phyloP scores from a whole-genome alignment of 2,113 vertebrate genomes.

The Dipodomys stephensi region DNA sequence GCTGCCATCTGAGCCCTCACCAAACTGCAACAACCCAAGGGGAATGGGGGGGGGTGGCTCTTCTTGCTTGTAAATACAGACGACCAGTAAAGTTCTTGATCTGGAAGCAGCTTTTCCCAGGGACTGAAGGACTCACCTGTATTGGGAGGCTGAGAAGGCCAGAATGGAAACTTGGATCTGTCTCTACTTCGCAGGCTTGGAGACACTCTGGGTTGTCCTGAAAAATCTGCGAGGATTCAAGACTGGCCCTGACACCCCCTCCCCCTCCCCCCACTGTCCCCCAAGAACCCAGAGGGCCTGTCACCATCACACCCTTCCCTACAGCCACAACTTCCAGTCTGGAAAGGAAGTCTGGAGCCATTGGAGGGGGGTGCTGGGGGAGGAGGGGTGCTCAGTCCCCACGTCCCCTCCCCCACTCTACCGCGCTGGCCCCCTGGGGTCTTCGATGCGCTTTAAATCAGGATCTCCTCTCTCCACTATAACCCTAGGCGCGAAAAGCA shows the following conservation, averaged over 20 bases:
- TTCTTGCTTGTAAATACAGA: neutral
- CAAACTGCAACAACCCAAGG: neutral
- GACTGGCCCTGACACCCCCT: neutral
- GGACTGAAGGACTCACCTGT: neutral
- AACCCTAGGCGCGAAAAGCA: neutral
- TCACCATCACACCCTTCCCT: neutral
- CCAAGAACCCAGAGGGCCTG: neutral
- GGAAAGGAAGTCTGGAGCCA: neutral
- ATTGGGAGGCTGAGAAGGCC: neutral
- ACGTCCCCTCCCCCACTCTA: neutral
- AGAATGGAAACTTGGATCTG: neutral
- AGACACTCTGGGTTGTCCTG: neutral
- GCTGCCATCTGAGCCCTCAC: neutral
- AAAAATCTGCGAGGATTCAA: neutral
- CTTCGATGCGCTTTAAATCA: neutral
- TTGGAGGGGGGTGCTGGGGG: neutral
- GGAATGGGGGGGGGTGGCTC: neutral
- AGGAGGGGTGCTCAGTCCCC: neutral
- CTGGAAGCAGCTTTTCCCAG: neutral
- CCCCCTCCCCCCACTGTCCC: neutral
- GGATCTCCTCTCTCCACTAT: neutral
- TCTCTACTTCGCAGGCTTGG: neutral
- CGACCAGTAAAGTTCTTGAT: neutral
- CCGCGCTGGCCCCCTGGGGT: neutral
- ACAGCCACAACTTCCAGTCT: neutral